Conservation (phyloP, 2,113 vertebrate species). For the Chloebia gouldiae region DNA sequence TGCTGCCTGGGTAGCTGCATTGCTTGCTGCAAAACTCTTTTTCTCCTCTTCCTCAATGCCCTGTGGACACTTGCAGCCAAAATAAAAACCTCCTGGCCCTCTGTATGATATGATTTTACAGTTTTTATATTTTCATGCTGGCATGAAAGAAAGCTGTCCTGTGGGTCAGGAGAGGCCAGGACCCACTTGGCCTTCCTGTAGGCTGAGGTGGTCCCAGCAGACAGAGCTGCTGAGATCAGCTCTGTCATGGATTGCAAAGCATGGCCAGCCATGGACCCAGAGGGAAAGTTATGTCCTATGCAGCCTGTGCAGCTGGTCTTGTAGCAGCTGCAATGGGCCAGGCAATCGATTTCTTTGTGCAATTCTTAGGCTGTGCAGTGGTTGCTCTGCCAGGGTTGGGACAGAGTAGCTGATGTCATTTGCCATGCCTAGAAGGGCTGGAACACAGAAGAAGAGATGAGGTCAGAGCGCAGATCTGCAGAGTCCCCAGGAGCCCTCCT, state of each 20-base stretch:
- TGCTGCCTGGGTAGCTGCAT: background rate
- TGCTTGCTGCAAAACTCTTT: background rate
- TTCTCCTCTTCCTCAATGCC: background rate
- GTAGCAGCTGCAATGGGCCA: background rate
- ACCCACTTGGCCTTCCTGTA: background rate
- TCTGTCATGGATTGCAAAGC: background rate
- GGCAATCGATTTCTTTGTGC: background rate
- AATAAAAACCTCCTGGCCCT: background rate
- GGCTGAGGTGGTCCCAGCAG: background rate
- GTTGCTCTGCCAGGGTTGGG: background rate
- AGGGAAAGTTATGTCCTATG: background rate
- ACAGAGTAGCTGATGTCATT: background rate
- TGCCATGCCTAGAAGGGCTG: background rate
- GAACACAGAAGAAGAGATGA: background rate
- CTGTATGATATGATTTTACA: background rate
- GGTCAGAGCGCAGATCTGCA: background rate
- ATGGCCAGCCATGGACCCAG: background rate
- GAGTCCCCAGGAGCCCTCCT: background rate
- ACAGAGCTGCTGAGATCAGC: background rate
- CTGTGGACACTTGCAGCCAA: background rate
- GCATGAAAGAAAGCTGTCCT: background rate
- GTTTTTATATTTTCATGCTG: background rate
- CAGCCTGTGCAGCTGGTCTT: background rate
- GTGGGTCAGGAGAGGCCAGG: background rate
- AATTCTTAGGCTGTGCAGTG: background rate